A percentile compares a stretch with the other conserved stretches of the same genome.
These are phyloP conservation scores for Serinus canaria DNA, from an alignment of 2,113 vertebrate species.

Conservation along the genomic window DNA sequence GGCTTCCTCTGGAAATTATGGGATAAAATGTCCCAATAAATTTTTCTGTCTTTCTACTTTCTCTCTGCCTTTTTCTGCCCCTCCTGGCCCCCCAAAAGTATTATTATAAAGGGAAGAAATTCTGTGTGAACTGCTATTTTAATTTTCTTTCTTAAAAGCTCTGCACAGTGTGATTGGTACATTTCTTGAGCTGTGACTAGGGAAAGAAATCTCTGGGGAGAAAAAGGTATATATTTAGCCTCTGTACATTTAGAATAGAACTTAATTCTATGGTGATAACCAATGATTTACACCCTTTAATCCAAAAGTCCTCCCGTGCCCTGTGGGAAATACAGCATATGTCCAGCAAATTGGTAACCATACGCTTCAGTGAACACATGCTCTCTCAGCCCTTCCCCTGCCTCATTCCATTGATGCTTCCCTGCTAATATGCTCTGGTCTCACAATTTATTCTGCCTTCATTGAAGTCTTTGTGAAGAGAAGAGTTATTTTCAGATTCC, in stretches of 20 bases:
- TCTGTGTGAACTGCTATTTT: slow-evolving; percentile 14
- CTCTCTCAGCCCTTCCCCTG: slow-evolving; percentile 14
- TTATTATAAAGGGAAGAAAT: not conserved
- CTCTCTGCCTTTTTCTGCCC: not conserved
- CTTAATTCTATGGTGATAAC: slow-evolving; percentile 61
- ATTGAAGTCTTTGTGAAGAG: not conserved
- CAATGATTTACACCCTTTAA: slow-evolving; percentile 58
- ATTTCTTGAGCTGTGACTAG: not conserved
- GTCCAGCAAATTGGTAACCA: slow-evolving; percentile 63
- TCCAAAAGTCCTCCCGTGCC: slow-evolving; percentile 45
- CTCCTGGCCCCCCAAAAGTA: not conserved
- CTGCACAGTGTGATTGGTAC: not conserved
- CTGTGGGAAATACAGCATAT: slow-evolving; percentile 43
- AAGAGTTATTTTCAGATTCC: not conserved
- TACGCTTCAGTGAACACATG: not conserved
- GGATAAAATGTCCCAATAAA: not conserved
- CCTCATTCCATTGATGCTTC: not conserved
- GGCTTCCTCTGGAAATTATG: slow-evolving; percentile 19
- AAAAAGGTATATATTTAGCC: slow-evolving; percentile 57
- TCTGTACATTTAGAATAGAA: slow-evolving; percentile 39
- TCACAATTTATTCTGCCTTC: not conserved
- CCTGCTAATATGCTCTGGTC: not conserved
- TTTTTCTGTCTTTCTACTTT: not conserved
- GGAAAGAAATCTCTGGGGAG: slow-evolving; percentile 25
- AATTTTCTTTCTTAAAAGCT: slow-evolving; percentile 22